Base-by-base conservation (phyloP, 2,888 invertebrate species). In the Lapara coniferarum region DNA sequence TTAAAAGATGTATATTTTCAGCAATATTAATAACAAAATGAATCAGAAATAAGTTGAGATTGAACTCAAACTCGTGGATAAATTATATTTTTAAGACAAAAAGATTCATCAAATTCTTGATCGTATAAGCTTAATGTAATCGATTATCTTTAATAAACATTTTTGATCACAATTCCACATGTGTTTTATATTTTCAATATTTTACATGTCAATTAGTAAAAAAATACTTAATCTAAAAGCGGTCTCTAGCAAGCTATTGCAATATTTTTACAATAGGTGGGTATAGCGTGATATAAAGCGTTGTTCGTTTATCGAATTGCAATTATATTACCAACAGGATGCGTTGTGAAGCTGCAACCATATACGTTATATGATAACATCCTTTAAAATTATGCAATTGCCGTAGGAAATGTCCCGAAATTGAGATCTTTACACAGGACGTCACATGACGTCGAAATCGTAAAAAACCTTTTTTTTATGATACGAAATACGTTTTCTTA, bases 271-370 rank as follows among this genome's bases (percentile, higher is more conserved):
- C 13, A 46, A 49, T 16, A 46, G 49, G 63, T 63, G 46, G 63
- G 63, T 19, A 70, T 63, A 63, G 63, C 63, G 63, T 63, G 63
- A 71, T 70, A 49, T 68, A 66, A 67, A 68, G 16, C 63, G 37
- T 57, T 55, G 14, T 57, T 57, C 19, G 46, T 63, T 49, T 13
- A 46, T 49, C 49, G 49, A 63, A 63, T 63, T 13, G 49, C 13
- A 49, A 63, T 49, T 63, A 19, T 63, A 63, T 63, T 13, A 13
- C 12, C 49, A 63, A 25, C 14, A 46, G 37, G 49, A 63, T 16
- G 49, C 2, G 19, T 19, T 63, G 49, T 49, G 63, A 63, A 6
- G 19, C 13, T 63, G 46, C 63, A 63, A 63, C 46, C 14, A 63
- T 16, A 58, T 16, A 2, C n/a, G 6, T 37, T 37, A 12, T 56